A percentile compares a stretch with the other conserved stretches of the same genome.
Conservation (phyloP, 1,140 invertebrate species). For the Leptinotarsa lineolata region DNA sequence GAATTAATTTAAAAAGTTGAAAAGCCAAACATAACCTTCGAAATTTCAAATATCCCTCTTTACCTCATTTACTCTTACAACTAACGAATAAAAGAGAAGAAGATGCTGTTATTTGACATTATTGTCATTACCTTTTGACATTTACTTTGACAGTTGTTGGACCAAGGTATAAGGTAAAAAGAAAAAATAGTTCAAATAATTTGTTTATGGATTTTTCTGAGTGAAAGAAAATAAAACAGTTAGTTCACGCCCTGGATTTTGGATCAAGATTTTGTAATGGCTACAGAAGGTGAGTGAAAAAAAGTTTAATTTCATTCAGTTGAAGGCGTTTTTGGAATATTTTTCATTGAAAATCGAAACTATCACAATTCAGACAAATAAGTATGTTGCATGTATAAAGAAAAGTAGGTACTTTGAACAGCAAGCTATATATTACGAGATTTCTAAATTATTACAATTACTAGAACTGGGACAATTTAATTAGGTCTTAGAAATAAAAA, state of each 20-base stretch:
- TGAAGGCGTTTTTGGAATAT: not conserved
- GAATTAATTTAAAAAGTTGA: not conserved
- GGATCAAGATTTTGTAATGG: constrained; percentile 4
- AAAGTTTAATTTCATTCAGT: not conserved
- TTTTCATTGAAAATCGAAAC: too few species aligned
- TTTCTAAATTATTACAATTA: too few species aligned
- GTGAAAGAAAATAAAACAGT: not conserved
- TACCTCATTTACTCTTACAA: too few species aligned
- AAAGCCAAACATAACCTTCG: not conserved
- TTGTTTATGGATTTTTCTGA: constrained; percentile 8
- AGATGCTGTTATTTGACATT: not conserved
- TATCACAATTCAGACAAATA: too few species aligned
- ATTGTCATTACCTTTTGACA: not conserved
- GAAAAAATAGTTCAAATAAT: not conserved
- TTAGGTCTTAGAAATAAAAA: too few species aligned
- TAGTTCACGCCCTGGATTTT: not conserved
- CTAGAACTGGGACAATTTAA: too few species aligned
- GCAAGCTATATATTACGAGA: too few species aligned
- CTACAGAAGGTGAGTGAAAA: constrained; percentile 18
- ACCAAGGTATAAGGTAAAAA: too few species aligned
- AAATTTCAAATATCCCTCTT: not conserved
- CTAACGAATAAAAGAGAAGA: not conserved
- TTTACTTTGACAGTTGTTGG: not conserved
- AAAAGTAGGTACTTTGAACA: too few species aligned
- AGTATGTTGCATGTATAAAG: too few species aligned